Evolutionary conservation across 1,140 invertebrate genomes (phyloP), one percentile per base, ranked within the genome.

Genomic region (Euwallacea fornicatus): DNA sequence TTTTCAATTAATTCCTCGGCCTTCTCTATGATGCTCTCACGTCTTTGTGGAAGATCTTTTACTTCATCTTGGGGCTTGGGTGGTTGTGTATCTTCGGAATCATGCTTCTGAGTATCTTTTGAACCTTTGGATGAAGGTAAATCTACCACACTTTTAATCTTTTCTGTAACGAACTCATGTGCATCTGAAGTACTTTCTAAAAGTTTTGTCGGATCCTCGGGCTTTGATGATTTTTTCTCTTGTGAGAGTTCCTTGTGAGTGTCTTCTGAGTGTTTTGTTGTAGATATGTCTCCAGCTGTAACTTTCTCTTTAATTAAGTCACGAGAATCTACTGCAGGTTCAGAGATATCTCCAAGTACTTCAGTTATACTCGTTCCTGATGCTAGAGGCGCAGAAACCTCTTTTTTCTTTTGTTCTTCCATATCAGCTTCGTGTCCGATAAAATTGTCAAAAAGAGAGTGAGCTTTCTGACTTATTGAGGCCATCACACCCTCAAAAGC

Each of bases 1-100:
- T 64, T 64, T 0, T 47, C 43, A 4, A 64, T n/a, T 10, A 64
- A 64, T 21, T 64, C 62, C 16, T 64, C 62, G 9, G 62, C 21
- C 15, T 11, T 16, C 16, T 64, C 62, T n/a, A 64, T 50, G 11
- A 64, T 46, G 15, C 62, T 64, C 16, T 11, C 7, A 9, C 21
- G 11, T 15, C 62, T 46, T 47, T 64, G 11, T 2, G 42, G 11
- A 2, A 44, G 9, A 11, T 50, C 13, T 10, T 13, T 13, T 11
- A 6, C 46, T 33, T 33, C 21, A 4, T 33, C 21, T 33, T 33
- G 1, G 1, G 13, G 10, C 6, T 11, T 11, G 47, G 21, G 21
- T 33, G 21, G 21, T 33, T 33, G 21, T 33, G 1, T 33, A 33
- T 33, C 1, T 33, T 33, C 21, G 1, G 21, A 1, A 33, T 33